Base-by-base conservation (phyloP, 2,888 invertebrate genomes). In the Drosophila conformis region DNA sequence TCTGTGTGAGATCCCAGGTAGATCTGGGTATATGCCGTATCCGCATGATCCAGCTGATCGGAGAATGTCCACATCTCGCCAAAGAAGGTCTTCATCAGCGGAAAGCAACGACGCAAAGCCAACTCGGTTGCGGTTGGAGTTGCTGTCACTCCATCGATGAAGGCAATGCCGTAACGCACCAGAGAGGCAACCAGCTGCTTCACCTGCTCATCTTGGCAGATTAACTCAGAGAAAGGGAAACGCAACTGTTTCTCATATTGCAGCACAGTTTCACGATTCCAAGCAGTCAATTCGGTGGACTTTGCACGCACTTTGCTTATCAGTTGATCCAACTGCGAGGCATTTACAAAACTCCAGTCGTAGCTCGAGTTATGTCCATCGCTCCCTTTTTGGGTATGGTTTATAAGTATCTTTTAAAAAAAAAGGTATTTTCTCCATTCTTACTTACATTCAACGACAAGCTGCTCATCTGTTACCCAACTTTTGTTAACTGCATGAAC, bases 1-100 rank as follows among this genome's bases (percentile, higher is more conserved):
- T 97, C 97, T 4, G 95, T 97, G 88, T 97, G 97, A 0, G 95
- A 94, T 4, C 95, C 95, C 1, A 97, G 93, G 21, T 94, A 94
- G 4, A 95, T 93, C 46, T 94, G 95, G 0, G 96, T 95, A 86
- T 97, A 97, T 0, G 97, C 96, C 0, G 96, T 96, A 85, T 97
- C 97, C 0, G 95, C 95, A 80, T 95, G 95, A 67, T 94, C 94
- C 31, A 72, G 81, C 35, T 94, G 92, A 25, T 95, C 94, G 6
- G 94, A 94, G 82, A 96, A 95, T 46, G 94, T 94, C 95, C 96
- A 97, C 94, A 96, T 95, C 42, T 95, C 95, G 5, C 97, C 97
- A 88, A 95, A 97, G 60, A 96, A 91, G 0, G 97, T 96, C 72
- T 94, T 94, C 90, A 96, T 95, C 0, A 96, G 93, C 0, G 95